These are phyloP conservation scores for Acanthosepion pharaonis DNA, from an alignment of 2,888 invertebrate species.

Conservation along the genomic window DNA sequence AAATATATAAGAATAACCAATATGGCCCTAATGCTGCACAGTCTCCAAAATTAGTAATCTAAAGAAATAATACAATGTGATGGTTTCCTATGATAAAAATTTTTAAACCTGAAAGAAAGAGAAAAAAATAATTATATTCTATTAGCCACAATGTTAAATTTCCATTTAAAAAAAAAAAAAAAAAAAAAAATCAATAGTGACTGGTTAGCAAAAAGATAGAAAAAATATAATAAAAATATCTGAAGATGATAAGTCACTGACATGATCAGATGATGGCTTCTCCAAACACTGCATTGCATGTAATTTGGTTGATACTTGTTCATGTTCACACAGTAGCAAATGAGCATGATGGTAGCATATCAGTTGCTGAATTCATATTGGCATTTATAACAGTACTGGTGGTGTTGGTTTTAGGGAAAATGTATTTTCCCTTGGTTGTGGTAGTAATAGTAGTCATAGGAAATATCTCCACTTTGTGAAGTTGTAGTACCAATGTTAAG, in stretches of 20 bases:
- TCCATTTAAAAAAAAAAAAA: background rate
- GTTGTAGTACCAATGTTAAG: background rate
- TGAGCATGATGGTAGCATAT: background rate
- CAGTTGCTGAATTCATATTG: background rate
- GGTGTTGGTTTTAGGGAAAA: background rate
- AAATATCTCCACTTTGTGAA: background rate
- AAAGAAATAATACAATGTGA: background rate
- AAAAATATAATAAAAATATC: conserved; percentile 23
- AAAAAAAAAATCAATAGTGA: background rate
- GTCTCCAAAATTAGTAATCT: background rate
- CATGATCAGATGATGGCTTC: conserved; percentile 33
- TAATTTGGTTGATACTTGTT: background rate
- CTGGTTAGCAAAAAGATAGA: conserved; percentile 25
- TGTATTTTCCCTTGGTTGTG: background rate
- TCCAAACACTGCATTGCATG: background rate
- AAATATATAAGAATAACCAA: background rate
- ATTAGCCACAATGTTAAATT: background rate
- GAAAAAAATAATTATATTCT: background rate
- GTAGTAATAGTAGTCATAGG: background rate
- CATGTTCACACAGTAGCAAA: background rate
- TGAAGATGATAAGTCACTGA: conserved; percentile 8
- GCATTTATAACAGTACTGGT: conserved; percentile 15
- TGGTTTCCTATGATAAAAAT: background rate
- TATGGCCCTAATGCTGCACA: too few species aligned
- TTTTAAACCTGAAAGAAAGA: background rate